Conservation (phyloP, 2,113 vertebrate genomes). For the Clarias magur region DNA sequence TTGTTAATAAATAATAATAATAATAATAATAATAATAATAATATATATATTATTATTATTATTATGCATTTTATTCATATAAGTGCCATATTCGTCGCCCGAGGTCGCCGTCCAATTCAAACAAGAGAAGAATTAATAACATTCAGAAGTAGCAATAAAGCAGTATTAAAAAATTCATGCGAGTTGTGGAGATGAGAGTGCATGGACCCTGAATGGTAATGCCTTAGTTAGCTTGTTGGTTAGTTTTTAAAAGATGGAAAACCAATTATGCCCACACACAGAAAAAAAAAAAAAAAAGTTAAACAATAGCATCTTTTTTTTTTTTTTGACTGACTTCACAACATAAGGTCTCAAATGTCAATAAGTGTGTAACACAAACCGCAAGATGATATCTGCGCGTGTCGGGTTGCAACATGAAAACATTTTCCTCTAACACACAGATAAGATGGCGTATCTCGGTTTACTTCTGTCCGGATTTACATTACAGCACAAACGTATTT, state of each 20-base stretch:
- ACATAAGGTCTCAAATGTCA: background rate
- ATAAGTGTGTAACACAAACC: background rate
- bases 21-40: too few relatives aligned
- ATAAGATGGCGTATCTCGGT: background rate
- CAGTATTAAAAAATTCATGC: too few relatives aligned
- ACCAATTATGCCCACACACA: background rate
- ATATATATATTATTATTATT: too few relatives aligned
- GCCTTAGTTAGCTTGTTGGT: background rate
- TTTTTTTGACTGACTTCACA: background rate
- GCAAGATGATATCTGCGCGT: background rate
- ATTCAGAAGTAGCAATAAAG: too few relatives aligned
- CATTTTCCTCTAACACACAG: background rate
- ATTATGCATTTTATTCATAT: too few relatives aligned
- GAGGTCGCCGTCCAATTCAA: too few relatives aligned
- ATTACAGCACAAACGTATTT: background rate
- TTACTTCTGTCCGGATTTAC: background rate
- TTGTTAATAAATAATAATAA: too few relatives aligned
- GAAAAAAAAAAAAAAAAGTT: background rate
- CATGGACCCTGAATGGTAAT: background rate
- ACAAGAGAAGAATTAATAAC: too few relatives aligned
- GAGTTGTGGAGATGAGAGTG: too few relatives aligned
- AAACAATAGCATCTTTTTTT: background rate
- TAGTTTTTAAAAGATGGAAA: background rate
- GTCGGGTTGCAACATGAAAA: background rate
- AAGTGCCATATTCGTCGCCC: too few relatives aligned